A percentile compares a stretch with the other conserved stretches of the same genome.
phyloP scores from a whole-genome alignment of 2,113 vertebrate genomes.

The Psephotus haematonotus region DNA sequence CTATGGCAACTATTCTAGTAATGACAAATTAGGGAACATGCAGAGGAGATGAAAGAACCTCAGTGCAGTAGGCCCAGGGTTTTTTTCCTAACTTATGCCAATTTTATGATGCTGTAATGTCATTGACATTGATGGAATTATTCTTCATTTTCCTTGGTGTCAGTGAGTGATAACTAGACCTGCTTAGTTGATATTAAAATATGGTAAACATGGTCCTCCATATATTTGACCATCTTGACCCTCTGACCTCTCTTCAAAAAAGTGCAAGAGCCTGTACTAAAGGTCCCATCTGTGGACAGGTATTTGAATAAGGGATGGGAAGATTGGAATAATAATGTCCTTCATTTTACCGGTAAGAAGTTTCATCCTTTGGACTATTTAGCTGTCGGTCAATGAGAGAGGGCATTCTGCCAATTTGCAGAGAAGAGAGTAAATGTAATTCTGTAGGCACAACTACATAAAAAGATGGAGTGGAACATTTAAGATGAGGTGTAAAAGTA shows the following conservation, averaged over 20 bases:
- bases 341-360: not conserved
- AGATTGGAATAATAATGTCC: not conserved
- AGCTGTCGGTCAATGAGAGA: not conserved
- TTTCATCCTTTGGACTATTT: not conserved
- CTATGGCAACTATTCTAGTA: constrained; percentile 72
- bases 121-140: constrained; percentile 51
- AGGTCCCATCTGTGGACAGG: not conserved
- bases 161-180: not conserved
- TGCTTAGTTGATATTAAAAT: not conserved
- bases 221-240: not conserved
- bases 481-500: not conserved
- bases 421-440: not conserved
- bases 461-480: not conserved
- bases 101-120: constrained; percentile 32
- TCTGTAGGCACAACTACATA: not conserved
- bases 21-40: constrained; percentile 72
- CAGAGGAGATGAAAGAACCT: constrained; percentile 70
- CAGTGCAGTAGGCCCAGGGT: constrained; percentile 17
- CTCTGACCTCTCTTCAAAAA: not conserved
- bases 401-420: not conserved
- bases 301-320: not conserved
- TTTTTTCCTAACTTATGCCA: constrained; percentile 20
- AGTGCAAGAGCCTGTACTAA: not conserved
- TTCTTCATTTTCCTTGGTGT: not conserved
- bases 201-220: not conserved